A percentile compares a stretch with the other conserved stretches of the same genome.
phyloP scores from a whole-genome alignment of 2,888 invertebrate genomes.

The Helleia helle region DNA sequence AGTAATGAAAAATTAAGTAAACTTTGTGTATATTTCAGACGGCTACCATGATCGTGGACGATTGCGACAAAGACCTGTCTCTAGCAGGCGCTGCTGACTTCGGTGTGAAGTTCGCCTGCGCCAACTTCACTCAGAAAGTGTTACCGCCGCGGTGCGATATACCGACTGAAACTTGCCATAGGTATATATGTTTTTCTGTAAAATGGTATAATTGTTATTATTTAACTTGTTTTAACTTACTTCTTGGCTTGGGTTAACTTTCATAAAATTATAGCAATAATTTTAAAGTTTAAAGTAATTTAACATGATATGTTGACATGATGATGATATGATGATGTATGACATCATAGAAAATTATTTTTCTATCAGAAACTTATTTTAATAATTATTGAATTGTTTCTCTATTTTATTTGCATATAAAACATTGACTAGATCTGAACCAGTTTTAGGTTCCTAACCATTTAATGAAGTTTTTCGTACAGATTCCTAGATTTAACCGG shows the following conservation, averaged over 20 bases:
- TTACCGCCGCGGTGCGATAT: conserved; percentile 83
- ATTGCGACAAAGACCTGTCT: conserved; percentile 90
- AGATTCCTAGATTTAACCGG: conserved; percentile 94
- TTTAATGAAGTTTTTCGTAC: conserved; percentile 9
- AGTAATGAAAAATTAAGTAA: not conserved
- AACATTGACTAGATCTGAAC: too few species aligned
- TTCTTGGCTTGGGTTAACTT: too few species aligned
- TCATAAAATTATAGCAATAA: too few species aligned
- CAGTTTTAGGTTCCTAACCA: not conserved
- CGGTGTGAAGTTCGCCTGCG: conserved; percentile 86
- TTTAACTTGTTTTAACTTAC: too few species aligned
- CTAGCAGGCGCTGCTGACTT: conserved; percentile 80
- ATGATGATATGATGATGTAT: too few species aligned
- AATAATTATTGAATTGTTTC: too few species aligned
- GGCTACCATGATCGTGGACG: conserved; percentile 86
- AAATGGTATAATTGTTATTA: too few species aligned
- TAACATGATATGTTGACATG: too few species aligned
- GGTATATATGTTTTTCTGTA: conserved; percentile 41
- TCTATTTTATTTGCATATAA: too few species aligned
- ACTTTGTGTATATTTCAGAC: conserved; percentile 62
- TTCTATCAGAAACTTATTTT: too few species aligned
- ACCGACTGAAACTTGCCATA: conserved; percentile 85
- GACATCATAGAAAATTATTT: too few species aligned
- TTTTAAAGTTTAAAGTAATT: too few species aligned
- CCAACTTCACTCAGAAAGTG: conserved; percentile 81